Percentiles rank a stretch among this genome's conserved stretches.
phyloP scores from a whole-genome alignment of 2,888 invertebrate genomes.

The Temnothorax unifasciatus region DNA sequence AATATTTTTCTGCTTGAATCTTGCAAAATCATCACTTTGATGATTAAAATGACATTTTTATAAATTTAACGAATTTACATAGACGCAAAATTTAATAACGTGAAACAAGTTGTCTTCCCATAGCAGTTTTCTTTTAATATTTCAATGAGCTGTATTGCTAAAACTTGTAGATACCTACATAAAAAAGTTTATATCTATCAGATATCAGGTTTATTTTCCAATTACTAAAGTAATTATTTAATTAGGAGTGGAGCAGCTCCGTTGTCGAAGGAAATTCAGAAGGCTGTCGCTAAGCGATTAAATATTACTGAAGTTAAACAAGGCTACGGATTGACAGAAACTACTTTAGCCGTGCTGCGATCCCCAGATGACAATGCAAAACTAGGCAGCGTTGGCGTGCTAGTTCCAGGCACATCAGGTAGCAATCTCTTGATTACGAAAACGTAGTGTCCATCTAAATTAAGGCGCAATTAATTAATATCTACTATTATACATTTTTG shows the following conservation, averaged over 20 bases:
- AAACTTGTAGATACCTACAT: neutral
- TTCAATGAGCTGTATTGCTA: neutral
- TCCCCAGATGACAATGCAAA: slow-evolving; percentile 86
- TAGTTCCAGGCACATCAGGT: slow-evolving; percentile 90
- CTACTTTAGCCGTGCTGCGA: slow-evolving; percentile 89
- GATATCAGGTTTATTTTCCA: neutral
- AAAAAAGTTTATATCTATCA: neutral
- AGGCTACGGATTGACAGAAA: slow-evolving; percentile 94
- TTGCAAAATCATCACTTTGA: neutral
- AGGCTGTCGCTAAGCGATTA: slow-evolving; percentile 87
- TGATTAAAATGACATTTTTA: neutral
- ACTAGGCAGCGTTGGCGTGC: slow-evolving; percentile 90
- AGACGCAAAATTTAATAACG: neutral
- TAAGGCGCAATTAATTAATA: neutral
- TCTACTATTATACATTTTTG: neutral
- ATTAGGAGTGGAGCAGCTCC: slow-evolving; percentile 93
- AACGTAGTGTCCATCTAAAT: neutral
- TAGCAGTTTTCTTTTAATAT: neutral
- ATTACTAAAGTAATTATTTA: neutral
- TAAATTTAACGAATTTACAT: neutral
- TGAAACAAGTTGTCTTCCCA: neutral
- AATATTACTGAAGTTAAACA: slow-evolving; percentile 89
- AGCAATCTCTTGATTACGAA: slow-evolving; percentile 82
- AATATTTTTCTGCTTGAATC: neutral
- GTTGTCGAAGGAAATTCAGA: slow-evolving; percentile 91